phyloP scores from a whole-genome alignment of 1,140 invertebrate species.

The Drosophila chauvacae region DNA sequence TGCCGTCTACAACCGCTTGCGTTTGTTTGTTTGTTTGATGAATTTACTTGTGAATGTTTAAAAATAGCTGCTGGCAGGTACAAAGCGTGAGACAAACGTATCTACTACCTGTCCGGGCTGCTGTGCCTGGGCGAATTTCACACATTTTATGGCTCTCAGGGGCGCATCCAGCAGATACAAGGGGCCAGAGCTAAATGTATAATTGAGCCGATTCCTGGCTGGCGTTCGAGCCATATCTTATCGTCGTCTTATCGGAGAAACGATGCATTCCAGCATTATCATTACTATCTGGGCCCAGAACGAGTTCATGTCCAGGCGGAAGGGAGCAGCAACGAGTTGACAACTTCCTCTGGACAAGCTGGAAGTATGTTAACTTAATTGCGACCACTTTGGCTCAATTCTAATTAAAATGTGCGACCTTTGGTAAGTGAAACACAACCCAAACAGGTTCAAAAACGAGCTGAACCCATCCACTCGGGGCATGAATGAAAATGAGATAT shows the following conservation, averaged over 20 bases:
- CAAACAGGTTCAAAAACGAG: constrained; percentile 55
- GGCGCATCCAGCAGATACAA: constrained; percentile 34
- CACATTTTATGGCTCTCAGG: constrained; percentile 54
- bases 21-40: constrained; percentile 71
- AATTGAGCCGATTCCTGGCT: constrained; percentile 44
- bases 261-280: constrained; percentile 35
- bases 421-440: constrained; percentile 8
- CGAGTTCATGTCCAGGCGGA: constrained; percentile 33
- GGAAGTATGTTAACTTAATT: constrained; percentile 51
- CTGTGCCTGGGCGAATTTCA: constrained; percentile 62
- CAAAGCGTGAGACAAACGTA: constrained; percentile 71
- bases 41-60: constrained; percentile 73
- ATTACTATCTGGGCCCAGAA: background rate
- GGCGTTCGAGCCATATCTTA: constrained; percentile 46
- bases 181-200: constrained; percentile 52
- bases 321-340: constrained; percentile 51
- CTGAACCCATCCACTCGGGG: constrained; percentile 26
- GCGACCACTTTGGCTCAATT: constrained; percentile 48
- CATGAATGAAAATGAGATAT: constrained; percentile 70
- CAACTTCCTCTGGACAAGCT: constrained; percentile 67
- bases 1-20: constrained; percentile 56
- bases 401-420: constrained; percentile 59
- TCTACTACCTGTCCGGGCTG: constrained; percentile 64
- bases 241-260: constrained; percentile 43
- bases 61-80: constrained; percentile 73